Evolutionary conservation across 2,113 vertebrate species (phyloP), one percentile per base, ranked within the genome.

Genomic region (Lamprotornis superbus): DNA sequence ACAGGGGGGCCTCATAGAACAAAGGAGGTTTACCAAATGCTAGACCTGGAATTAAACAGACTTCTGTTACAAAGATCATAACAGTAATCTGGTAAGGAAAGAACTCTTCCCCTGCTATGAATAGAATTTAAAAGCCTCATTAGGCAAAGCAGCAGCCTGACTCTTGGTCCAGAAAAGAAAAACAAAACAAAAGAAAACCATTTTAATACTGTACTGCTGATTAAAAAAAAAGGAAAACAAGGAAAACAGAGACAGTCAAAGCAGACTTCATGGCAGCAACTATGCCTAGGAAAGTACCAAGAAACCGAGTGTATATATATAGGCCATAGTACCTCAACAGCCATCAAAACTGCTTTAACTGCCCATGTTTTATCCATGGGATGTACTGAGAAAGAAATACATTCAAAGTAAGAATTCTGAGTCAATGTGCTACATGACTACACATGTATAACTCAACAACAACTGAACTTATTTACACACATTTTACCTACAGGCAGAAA

Each of bases 91-190:
- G 80, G 50, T 73, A 89, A 84, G 37, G 59, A 92, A 95, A 90
- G 49, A 80, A 90, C 21, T 75, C 73, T 77, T 87, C 27, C 73
- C 35, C 40, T 20, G 9, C 69, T 87, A 67, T 24, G 40, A 83
- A 91, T 31, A 67, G 12, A 47, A 40, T 64, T 91, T 50, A 44
- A 80, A 73, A 94, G 42, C 92, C 78, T 90, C 83, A 68, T 64
- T 71, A 71, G 93, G 69, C 69, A 93, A 94, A 93, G 92, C 52
- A 93, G 91, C 82, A 92, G 80, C 76, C 76, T 78, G 64, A 92
- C 50, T 83, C 49, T 84, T 15, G 39, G 61, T 76, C 59, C 70
- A 90, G 69, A 52, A 75, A 42, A 78, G 7, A 40, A 12, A 20
- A 27, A 27, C 3, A 22, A n/a, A 55, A 16, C 23, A 35, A 59